Conservation (phyloP, 1,140 invertebrate species). For the Neuroterus valhalla region DNA sequence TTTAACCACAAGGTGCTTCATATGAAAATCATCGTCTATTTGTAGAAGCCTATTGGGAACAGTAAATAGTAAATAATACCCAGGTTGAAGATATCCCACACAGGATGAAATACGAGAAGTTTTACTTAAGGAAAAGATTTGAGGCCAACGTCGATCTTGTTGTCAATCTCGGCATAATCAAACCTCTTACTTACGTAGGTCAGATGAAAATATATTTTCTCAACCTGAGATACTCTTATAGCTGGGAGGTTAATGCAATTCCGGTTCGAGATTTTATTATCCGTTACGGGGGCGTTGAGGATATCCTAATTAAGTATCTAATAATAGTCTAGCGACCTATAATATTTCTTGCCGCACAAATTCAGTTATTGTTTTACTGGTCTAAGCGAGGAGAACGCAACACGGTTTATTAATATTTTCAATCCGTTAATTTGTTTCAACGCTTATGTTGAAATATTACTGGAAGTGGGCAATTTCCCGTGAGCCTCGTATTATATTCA, state of each 20-base stretch:
- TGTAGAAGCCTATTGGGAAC: not conserved
- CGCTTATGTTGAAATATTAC: not conserved
- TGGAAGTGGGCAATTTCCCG: slow-evolving; percentile 9
- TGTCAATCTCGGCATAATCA: not conserved
- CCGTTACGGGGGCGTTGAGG: slow-evolving; percentile 19
- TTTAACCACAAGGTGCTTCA: not conserved
- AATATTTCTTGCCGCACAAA: slow-evolving; percentile 10
- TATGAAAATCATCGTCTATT: not conserved
- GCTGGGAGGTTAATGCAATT: slow-evolving; percentile 13
- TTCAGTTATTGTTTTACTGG: slow-evolving; percentile 27
- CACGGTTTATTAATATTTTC: slow-evolving; percentile 18
- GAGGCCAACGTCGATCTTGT: not conserved
- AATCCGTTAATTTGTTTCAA: slow-evolving; percentile 18
- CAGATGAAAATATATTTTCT: not conserved
- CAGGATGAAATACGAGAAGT: not conserved
- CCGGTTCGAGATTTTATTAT: slow-evolving; percentile 25
- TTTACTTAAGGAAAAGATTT: not conserved
- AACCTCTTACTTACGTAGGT: not conserved
- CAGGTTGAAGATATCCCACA: not conserved
- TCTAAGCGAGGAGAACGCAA: not conserved
- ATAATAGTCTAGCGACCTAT: slow-evolving; percentile 15
- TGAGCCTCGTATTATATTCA: slow-evolving; percentile 3
- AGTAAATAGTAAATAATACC: not conserved
- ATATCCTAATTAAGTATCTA: slow-evolving; percentile 27
- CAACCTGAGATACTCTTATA: not conserved